Conservation (phyloP, 2,113 vertebrate genomes). For the Merops nubicus region DNA sequence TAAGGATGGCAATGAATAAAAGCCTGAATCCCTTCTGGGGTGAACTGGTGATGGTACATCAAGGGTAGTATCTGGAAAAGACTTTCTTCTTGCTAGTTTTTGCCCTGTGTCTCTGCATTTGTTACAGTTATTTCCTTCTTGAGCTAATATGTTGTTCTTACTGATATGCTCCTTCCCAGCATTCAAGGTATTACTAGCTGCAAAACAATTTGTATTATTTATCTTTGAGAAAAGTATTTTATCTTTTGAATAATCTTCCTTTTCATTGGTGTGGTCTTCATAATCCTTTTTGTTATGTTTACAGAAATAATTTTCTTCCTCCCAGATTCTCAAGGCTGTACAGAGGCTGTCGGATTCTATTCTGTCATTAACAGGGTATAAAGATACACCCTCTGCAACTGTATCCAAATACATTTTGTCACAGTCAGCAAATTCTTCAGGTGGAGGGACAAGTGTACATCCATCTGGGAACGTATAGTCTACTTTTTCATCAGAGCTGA, state of each 20-base stretch:
- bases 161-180: constrained; percentile 63
- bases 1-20: constrained; percentile 72
- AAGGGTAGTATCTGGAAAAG: constrained; percentile 70
- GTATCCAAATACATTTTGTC: constrained; percentile 51
- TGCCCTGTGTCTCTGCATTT: constrained; percentile 44
- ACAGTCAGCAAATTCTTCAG: constrained; percentile 71
- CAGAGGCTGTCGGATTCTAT: background rate
- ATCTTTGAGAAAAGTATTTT: constrained; percentile 21
- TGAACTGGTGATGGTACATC: constrained; percentile 12
- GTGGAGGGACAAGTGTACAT: constrained; percentile 65
- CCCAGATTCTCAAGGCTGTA: background rate
- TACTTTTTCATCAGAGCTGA: constrained; percentile 31
- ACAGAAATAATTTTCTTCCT: constrained; percentile 4
- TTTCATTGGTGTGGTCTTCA: background rate
- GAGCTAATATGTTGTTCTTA: constrained; percentile 38
- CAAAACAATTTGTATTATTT: background rate
- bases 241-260: constrained; percentile 21
- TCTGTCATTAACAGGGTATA: background rate
- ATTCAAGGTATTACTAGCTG: constrained; percentile 29
- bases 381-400: constrained; percentile 52
- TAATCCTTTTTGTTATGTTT: background rate
- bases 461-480: constrained; percentile 22
- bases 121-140: constrained; percentile 70
- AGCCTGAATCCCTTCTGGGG: constrained; percentile 70
- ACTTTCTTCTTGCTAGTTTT: constrained; percentile 73